A percentile compares a stretch with the other conserved stretches of the same genome.
Evolutionary conservation across 2,888 invertebrate genomes (phyloP).

Genomic region (Xanthia togata): DNA sequence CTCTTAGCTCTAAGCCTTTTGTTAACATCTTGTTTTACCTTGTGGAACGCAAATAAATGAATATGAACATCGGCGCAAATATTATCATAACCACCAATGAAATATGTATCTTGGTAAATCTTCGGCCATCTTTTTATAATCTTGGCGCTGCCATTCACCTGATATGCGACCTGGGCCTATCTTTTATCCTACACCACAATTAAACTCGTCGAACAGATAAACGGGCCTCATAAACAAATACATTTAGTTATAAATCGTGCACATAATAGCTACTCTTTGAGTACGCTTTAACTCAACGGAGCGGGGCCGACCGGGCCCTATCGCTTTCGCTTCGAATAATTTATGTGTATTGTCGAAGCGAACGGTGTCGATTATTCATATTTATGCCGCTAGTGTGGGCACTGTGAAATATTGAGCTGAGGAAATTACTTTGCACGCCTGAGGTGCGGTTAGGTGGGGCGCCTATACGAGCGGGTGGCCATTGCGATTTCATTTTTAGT

Average conservation of each 20-base stretch:
- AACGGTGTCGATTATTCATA: constrained; percentile 82
- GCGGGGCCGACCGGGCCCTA: constrained; percentile 68
- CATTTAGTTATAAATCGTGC: constrained; percentile 70
- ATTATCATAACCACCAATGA: background rate
- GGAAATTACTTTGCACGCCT: constrained; percentile 78
- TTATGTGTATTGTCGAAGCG: constrained; percentile 80
- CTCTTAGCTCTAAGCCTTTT: too few species aligned
- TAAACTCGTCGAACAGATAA: constrained; percentile 66
- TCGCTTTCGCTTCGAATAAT: constrained; percentile 78
- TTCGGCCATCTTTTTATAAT: constrained; percentile 2
- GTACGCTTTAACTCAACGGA: constrained; percentile 62
- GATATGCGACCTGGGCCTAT: constrained; percentile 26
- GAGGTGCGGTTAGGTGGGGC: constrained; percentile 63
- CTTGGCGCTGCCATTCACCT: constrained; percentile 22
- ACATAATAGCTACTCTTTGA: constrained; percentile 69
- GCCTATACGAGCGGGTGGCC: background rate
- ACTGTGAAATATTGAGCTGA: constrained; percentile 77
- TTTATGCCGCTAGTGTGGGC: constrained; percentile 80
- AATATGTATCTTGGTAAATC: background rate
- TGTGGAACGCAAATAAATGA: too few species aligned
- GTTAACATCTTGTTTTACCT: too few species aligned
- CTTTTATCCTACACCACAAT: constrained; percentile 61
- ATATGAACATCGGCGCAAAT: background rate
- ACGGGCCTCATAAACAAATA: constrained; percentile 66
- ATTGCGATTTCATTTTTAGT: background rate